Base-by-base conservation (phyloP, 2,113 vertebrate genomes). In the Cygnus buccinator region DNA sequence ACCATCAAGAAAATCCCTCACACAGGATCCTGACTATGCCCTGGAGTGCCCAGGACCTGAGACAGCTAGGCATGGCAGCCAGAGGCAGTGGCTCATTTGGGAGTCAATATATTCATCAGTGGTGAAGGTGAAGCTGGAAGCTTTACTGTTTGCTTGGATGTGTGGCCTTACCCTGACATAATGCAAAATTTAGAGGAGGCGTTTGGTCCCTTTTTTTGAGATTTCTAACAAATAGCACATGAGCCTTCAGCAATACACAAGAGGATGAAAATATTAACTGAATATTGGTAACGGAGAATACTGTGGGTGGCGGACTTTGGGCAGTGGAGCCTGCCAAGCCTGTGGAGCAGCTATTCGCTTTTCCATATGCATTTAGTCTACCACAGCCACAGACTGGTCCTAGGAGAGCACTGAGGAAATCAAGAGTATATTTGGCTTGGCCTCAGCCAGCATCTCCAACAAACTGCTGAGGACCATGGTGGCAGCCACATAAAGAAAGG, bases 401-500 rank as follows among this genome's bases (percentile, higher is more conserved):
- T 78, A 70, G 59, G 76, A 76, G 67, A 84, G 65, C 43, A 20
- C 48, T 44, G 57, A 68, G 93, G 70, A 82, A 66, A 94, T 37
- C 31, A 71, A 67, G 61, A 92, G 52, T 10, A 78, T 48, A 13
- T 84, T 55, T 52, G 91, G 31, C 52, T 63, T 59, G 83, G 86
- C 52, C 59, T 78, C 84, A 65, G 11, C 18, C 80, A 81, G 44
- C 73, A 72, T 81, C 95, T 93, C 79, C 79, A 82, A 59, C 5
- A 26, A 78, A 57, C 58, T 78, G 46, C 68, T 81, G 65, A 79
- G 59, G 43, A 78, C 57, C 66, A 37, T 0, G 37, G 70, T 43
- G 68, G 96, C 89, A 94, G 76, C 72, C 72, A 63, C 82, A 86
- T 55, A 94, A 91, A 94, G 84, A 33, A 89, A 89, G 26, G 12